A percentile compares a stretch with the other conserved stretches of the same genome.
Evolutionary conservation across 2,113 vertebrate species (phyloP).

Genomic region (Aythya baeri): DNA sequence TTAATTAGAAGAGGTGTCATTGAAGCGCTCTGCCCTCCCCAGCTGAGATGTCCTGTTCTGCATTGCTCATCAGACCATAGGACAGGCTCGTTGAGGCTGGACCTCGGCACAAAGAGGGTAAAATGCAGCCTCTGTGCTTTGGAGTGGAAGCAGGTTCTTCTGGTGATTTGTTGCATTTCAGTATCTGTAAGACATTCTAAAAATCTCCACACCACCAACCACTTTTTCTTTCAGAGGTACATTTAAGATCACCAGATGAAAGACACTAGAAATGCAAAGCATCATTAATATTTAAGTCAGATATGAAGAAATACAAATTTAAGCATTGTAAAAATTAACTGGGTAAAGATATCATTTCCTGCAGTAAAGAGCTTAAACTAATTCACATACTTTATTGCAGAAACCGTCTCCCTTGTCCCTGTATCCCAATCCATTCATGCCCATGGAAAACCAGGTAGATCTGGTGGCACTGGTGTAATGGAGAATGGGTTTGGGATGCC

Average conservation of each 20-base stretch:
- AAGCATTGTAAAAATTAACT: background rate
- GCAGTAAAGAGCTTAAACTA: background rate
- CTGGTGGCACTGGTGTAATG: fast-evolving
- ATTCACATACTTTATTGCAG: background rate
- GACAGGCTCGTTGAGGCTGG: background rate
- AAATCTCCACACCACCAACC: background rate
- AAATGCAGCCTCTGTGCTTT: fast-evolving
- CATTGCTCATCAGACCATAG: background rate
- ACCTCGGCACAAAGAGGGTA: background rate
- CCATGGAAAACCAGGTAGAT: background rate
- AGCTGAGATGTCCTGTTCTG: background rate
- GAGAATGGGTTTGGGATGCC: background rate
- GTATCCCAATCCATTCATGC: fast-evolving
- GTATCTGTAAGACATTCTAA: background rate
- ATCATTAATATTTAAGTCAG: conserved; percentile 35
- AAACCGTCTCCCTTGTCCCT: background rate
- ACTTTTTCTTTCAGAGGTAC: background rate
- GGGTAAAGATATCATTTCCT: background rate
- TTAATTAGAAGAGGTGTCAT: background rate
- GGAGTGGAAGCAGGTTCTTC: background rate
- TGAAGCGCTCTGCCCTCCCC: background rate
- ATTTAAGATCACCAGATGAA: background rate
- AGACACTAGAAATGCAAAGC: conserved; percentile 10
- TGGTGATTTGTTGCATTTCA: background rate
- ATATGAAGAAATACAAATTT: conserved; percentile 7